Evolutionary conservation across 2,113 vertebrate species (phyloP).

Genomic region (Nycticorax nycticorax): DNA sequence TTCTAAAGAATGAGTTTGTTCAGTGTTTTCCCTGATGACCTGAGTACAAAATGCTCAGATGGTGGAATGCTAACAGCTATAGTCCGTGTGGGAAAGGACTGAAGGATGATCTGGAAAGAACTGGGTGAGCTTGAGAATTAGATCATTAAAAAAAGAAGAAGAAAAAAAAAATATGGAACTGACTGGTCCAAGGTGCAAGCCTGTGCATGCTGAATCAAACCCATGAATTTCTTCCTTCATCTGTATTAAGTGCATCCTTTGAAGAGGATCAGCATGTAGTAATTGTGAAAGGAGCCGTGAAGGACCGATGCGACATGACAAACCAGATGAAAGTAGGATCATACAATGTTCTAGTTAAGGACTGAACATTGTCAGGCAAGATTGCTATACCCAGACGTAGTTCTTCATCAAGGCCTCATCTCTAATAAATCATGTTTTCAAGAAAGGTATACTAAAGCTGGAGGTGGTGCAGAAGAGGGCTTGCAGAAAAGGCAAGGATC

Average conservation of each 20-base stretch:
- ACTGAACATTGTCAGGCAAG: background rate
- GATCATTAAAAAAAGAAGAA: background rate
- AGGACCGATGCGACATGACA: background rate
- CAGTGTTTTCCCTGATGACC: background rate
- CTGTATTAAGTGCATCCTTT: background rate
- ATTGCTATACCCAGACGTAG: background rate
- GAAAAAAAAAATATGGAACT: background rate
- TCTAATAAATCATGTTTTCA: background rate
- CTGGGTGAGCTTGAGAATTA: background rate
- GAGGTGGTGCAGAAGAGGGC: background rate
- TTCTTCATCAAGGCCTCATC: background rate
- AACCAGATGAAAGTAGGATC: background rate
- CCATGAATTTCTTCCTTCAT: background rate
- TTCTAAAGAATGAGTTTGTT: background rate
- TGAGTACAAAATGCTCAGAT: background rate
- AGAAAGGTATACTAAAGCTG: background rate
- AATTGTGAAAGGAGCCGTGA: background rate
- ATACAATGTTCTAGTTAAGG: background rate
- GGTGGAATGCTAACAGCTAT: background rate
- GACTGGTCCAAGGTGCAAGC: background rate
- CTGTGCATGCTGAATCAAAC: background rate
- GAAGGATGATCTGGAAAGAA: background rate
- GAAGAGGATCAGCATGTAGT: background rate
- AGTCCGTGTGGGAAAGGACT: background rate
- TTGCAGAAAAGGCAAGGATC: background rate